Evolutionary conservation across 2,888 invertebrate species (phyloP).

Genomic region (Drosophila mettleri): DNA sequence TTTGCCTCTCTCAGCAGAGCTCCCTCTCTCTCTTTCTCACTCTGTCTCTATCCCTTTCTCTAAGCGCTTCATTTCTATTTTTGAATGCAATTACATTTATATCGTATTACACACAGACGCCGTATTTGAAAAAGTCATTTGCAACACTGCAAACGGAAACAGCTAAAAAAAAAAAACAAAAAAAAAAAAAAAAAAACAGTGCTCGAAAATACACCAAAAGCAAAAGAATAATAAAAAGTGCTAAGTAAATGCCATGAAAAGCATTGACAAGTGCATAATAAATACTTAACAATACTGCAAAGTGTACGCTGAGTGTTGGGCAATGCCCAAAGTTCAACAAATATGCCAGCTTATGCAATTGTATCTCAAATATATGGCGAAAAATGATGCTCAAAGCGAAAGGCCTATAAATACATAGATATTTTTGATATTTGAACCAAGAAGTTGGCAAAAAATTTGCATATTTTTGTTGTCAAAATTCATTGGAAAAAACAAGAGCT

Average conservation of each 20-base stretch:
- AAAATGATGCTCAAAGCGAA: neutral
- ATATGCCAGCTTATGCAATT: neutral
- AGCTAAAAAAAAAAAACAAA: neutral
- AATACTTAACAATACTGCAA: conserved; percentile 26
- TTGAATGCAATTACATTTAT: conserved; percentile 39
- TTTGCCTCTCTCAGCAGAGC: neutral
- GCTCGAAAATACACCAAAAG: conserved; percentile 11
- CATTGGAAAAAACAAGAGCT: too few relatives aligned
- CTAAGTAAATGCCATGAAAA: conserved; percentile 8
- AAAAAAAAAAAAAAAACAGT: conserved; percentile 1
- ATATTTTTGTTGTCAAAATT: too few relatives aligned
- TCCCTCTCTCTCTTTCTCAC: neutral
- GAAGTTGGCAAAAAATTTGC: too few relatives aligned
- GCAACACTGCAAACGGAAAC: conserved; percentile 7
- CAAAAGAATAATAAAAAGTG: neutral
- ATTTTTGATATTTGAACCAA: neutral
- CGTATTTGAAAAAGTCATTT: conserved; percentile 8
- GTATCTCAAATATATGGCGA: neutral
- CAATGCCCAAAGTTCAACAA: neutral
- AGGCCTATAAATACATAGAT: neutral
- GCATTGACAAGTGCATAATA: conserved; percentile 29
- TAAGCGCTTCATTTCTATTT: conserved; percentile 22
- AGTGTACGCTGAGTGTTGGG: conserved; percentile 13
- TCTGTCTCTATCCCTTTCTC: neutral
- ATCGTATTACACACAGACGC: conserved; percentile 7